Evolutionary conservation across 2,797 vertebrate genomes (phyloP).

Genomic region (Centroberyx gerrardi): DNA sequence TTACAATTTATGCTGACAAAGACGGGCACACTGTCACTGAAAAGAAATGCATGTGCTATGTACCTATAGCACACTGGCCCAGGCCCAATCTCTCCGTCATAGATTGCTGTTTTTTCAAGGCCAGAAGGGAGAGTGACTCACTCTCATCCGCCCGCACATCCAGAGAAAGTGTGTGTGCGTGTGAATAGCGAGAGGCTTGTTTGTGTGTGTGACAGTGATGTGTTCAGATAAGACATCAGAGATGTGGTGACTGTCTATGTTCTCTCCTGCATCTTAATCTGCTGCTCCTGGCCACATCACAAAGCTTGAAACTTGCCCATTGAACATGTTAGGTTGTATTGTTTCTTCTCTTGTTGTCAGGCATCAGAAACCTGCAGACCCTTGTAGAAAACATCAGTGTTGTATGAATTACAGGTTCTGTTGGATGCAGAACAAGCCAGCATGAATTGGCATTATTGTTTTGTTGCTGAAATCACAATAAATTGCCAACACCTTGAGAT

Average conservation of each 20-base stretch:
- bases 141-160: slow-evolving; percentile 70
- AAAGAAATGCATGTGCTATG: slow-evolving; percentile 6
- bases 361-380: slow-evolving; percentile 5
- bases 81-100: slow-evolving; percentile 41
- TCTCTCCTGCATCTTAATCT: slow-evolving; percentile 58
- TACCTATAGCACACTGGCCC: slow-evolving; percentile 45
- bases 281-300: slow-evolving; percentile 48
- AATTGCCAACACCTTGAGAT: background rate
- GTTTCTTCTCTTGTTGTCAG: slow-evolving; percentile 27
- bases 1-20: background rate
- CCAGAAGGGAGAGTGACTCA: slow-evolving; percentile 78
- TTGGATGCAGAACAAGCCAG: background rate
- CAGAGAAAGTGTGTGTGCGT: slow-evolving; percentile 49
- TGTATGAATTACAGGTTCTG: slow-evolving; percentile 1
- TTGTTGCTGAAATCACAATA: background rate
- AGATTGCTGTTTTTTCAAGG: slow-evolving; percentile 57
- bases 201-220: slow-evolving; percentile 72
- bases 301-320: slow-evolving; percentile 32
- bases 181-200: slow-evolving; percentile 32
- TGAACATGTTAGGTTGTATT: slow-evolving; percentile 17
- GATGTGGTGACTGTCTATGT: slow-evolving; percentile 68
- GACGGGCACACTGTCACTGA: background rate
- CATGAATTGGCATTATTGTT: background rate
- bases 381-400: background rate
- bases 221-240: slow-evolving; percentile 75